phyloP scores from a whole-genome alignment of 2,113 vertebrate species.

The Aphelocoma coerulescens region DNA sequence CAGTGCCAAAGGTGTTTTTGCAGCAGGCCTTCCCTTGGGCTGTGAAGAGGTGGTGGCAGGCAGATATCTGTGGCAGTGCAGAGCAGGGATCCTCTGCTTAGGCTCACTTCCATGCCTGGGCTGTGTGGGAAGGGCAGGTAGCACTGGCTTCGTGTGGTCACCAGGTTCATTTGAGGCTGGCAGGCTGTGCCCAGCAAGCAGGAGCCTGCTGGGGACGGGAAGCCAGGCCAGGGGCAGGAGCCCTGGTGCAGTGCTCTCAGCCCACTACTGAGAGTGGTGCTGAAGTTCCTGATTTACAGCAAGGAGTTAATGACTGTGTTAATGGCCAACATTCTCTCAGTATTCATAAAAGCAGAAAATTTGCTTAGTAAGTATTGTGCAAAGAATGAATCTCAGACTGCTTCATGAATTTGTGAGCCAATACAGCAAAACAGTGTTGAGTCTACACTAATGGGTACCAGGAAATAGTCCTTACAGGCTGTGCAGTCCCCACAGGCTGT shows the following conservation, averaged over 20 bases:
- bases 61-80: background rate
- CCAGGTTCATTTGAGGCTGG: background rate
- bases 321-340: background rate
- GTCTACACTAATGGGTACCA: background rate
- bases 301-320: background rate
- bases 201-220: background rate
- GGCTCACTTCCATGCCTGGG: accelerated
- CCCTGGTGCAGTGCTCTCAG: background rate
- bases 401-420: background rate
- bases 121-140: background rate
- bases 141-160: accelerated
- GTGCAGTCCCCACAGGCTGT: no score
- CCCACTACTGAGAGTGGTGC: background rate
- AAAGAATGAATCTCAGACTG: background rate
- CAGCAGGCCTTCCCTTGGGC: background rate
- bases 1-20: background rate
- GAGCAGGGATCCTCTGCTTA: background rate
- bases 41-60: background rate
- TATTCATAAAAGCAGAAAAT: background rate
- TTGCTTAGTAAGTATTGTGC: background rate
- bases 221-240: background rate
- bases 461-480: background rate
- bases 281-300: background rate
- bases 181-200: background rate
- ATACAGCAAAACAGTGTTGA: background rate